Percentiles rank a stretch among this genome's conserved stretches.
Evolutionary conservation across 2,797 vertebrate genomes (phyloP).

Genomic region (Acrossocheilus wenchowensis): DNA sequence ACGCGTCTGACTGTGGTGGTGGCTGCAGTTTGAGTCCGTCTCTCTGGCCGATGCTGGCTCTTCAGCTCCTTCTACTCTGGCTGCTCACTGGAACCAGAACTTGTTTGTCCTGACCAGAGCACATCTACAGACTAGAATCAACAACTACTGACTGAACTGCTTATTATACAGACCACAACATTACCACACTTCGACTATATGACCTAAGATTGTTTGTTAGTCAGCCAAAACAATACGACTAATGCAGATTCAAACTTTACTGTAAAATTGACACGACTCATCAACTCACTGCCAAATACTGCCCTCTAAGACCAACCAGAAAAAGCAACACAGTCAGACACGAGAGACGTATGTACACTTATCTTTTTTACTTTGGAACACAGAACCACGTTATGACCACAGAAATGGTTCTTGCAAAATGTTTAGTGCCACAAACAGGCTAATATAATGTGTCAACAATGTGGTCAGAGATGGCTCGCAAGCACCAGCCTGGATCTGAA

Average conservation of each 20-base stretch:
- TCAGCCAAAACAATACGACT: slow-evolving; percentile 1
- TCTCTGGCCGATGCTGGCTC: slow-evolving; percentile 83
- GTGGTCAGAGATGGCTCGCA: background rate
- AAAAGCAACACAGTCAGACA: slow-evolving; percentile 35
- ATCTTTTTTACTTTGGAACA: background rate
- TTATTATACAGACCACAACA: slow-evolving; percentile 65
- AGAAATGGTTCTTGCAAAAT: background rate
- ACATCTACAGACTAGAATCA: slow-evolving; percentile 67
- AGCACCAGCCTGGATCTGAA: slow-evolving; percentile 29
- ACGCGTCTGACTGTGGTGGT: slow-evolving; percentile 93
- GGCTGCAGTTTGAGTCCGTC: slow-evolving; percentile 87
- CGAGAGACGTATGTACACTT: slow-evolving; percentile 15
- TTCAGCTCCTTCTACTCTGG: slow-evolving; percentile 91
- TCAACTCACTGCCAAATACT: slow-evolving; percentile 28
- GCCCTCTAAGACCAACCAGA: slow-evolving; percentile 14
- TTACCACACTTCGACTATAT: slow-evolving; percentile 34
- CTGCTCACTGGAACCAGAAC: slow-evolving; percentile 81
- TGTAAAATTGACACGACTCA: slow-evolving; percentile 25
- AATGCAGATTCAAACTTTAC: slow-evolving; percentile 55
- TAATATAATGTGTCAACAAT: background rate
- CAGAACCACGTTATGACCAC: slow-evolving; percentile 2
- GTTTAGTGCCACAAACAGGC: slow-evolving; percentile 35
- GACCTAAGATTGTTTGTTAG: slow-evolving; percentile 9
- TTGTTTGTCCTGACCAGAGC: slow-evolving; percentile 78
- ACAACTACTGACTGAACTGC: slow-evolving; percentile 44